These are phyloP conservation scores for Calephelis virginiensis DNA, from an alignment of 1,140 invertebrate species.

Conservation along the genomic window DNA sequence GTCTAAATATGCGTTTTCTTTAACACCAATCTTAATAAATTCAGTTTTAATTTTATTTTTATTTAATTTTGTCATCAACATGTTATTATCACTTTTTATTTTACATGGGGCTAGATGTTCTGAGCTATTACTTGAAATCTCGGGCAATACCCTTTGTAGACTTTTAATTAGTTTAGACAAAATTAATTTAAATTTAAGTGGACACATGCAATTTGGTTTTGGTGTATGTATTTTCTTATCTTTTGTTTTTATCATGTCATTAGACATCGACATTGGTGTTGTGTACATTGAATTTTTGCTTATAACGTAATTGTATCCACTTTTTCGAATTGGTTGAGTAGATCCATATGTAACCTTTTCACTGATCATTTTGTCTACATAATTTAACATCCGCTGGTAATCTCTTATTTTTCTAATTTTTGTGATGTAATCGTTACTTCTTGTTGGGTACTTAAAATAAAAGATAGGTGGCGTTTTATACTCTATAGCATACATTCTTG, in stretches of 20 bases:
- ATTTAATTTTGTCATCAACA: background rate
- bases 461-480: constrained; percentile 54
- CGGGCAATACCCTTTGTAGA: constrained; percentile 40
- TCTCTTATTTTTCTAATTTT: constrained; percentile 33
- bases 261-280: background rate
- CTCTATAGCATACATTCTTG: constrained; percentile 49
- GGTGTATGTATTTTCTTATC: background rate
- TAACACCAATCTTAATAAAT: background rate
- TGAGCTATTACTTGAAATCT: background rate
- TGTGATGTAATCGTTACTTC: constrained; percentile 45
- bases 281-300: background rate
- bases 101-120: background rate
- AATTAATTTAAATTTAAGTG: constrained; percentile 19
- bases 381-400: constrained; percentile 5
- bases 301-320: constrained; percentile 16
- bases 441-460: constrained; percentile 45
- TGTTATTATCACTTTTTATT: background rate
- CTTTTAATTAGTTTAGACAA: constrained; percentile 41
- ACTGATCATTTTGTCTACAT: constrained; percentile 26
- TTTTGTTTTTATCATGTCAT: background rate
- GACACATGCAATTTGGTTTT: background rate
- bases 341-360: constrained; percentile 42
- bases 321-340: constrained; percentile 35
- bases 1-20: background rate
- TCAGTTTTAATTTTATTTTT: background rate